Evolutionary conservation across 1,140 invertebrate species (phyloP), one percentile per base, ranked within the genome.

Genomic region (Ctenoplectra terminalis): DNA sequence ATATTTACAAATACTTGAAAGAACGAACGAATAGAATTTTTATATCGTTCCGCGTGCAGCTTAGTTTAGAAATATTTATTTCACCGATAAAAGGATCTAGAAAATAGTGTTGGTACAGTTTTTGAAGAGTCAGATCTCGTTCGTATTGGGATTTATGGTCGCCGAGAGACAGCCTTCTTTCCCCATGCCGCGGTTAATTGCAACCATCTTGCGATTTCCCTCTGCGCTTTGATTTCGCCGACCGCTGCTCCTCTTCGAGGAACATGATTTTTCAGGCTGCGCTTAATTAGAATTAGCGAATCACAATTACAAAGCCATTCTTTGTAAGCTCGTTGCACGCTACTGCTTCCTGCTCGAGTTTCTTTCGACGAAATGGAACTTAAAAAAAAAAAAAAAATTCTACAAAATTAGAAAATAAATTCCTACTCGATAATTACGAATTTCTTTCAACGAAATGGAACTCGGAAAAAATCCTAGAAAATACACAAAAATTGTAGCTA

Each of bases 121-220:
- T 46, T 26, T 8, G 31, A 54, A 52, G n/a, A 37, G 20, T 37
- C 31, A 26, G 13, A 40, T 2, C 29, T 43, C 11, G 52, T 70
- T 37, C 15, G 13, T 37, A n/a, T 54, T 11, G 15, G 15, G 34
- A 52, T 70, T 54, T 50, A 34, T n/a, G 15, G 37, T 6, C 17
- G n/a, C 20, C 66, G 40, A n/a, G 23, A 5, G 9, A 7, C 15
- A 23, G 29, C 1, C 20, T 52, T 71, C 54, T 54, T 71, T 71
- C n/a, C 29, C 1, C 23, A 29, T 56, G 4, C 20, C 11, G n/a
- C 9, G 20, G 29, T 75, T 75, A 75, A 75, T 75, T 75, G 46
- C 73, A 75, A 64, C 23, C 73, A 75, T 43, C 43, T 64, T 75
- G 73, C 52, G n/a, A 75, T 75, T 64, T 50, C 73, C 26, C 11